Evolutionary conservation across 2,113 vertebrate species (phyloP), one percentile per base, ranked within the genome.

Genomic region (Cottus gobio): DNA sequence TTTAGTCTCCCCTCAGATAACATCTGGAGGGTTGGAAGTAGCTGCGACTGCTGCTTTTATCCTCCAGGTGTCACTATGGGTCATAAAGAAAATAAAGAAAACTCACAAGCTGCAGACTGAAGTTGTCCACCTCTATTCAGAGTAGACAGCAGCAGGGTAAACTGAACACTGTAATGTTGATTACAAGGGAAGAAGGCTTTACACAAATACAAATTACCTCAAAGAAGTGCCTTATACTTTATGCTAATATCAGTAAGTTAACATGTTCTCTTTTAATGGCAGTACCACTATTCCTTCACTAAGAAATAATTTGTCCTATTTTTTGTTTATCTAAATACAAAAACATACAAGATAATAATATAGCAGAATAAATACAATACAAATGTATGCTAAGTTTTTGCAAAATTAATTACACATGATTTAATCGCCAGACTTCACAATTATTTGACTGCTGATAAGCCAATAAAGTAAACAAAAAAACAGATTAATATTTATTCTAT

Each of bases 31-130:
- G 15, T 5, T 57, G 13, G 16, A 67, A 50, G 50, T n/a, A 67
- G 9, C 28, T 77, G 80, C 64, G 78, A 30, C 22, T 52, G 44
- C 69, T 54, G 56, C 30, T 10, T 34, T 16, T 12, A 18, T 58
- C 82, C 85, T 82, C 79, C 31, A 82, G 79, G 24, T 56, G 82
- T 87, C 82, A 81, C 46, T 12, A 37, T 65, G 37, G 26, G 9
- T 70, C 24, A 36, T 12, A 58, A 16, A 4, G 42, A 10, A 16
- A 6, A 34, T 2, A 31, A 31, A 31, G 30, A 18, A 2, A 18
- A 12, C 28, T 16, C 3, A 60, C 5, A 36, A 15, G 54, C 56
- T 18, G 13, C 20, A 48, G 37, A 5, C 15, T 42, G 39, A 42
- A 26, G 16, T 5, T 12, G 12, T n/a, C 44, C 11, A n/a, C 24